A percentile compares a stretch with the other conserved stretches of the same genome.
These are phyloP conservation scores for Galerucella pusilla DNA, from an alignment of 2,888 invertebrate genomes.

Conservation along the genomic window DNA sequence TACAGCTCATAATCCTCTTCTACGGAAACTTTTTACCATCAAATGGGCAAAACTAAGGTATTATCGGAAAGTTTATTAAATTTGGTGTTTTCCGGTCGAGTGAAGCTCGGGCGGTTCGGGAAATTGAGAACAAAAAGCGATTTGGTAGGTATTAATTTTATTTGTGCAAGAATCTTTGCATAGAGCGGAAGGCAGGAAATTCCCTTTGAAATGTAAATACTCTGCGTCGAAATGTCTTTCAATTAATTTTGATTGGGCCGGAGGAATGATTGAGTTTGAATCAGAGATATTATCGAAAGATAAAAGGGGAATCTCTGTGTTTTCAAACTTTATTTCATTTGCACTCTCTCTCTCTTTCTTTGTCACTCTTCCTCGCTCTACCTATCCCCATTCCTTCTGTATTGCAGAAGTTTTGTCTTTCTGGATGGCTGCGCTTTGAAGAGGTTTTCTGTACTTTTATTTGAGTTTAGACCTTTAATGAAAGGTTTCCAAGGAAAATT, in stretches of 20 bases:
- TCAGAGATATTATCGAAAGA: constrained; percentile 43
- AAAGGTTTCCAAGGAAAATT: constrained; percentile 28
- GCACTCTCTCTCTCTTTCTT: constrained; percentile 30
- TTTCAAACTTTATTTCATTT: constrained; percentile 42
- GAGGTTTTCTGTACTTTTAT: constrained; percentile 40
- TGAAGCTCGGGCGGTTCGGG: constrained; percentile 10
- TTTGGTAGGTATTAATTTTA: constrained; percentile 43
- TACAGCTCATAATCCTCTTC: background rate
- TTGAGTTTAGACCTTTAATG: constrained; percentile 30
- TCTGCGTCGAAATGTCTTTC: constrained; percentile 39
- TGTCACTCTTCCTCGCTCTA: background rate
- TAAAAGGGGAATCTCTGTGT: constrained; percentile 38
- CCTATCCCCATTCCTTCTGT: constrained; percentile 26
- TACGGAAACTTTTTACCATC: background rate
- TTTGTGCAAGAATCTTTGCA: constrained; percentile 37
- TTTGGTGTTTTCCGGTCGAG: constrained; percentile 17
- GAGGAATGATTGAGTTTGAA: constrained; percentile 40
- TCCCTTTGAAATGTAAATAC: constrained; percentile 45
- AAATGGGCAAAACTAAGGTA: constrained; percentile 7
- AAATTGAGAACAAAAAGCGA: constrained; percentile 37
- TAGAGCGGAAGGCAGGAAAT: constrained; percentile 30
- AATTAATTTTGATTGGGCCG: constrained; percentile 40
- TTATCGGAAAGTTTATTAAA: constrained; percentile 12
- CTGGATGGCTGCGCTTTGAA: constrained; percentile 35
- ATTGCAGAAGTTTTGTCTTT: constrained; percentile 42